Percentiles rank a stretch among this genome's conserved stretches.
phyloP scores from a whole-genome alignment of 2,113 vertebrate genomes.

The Hylia prasina region DNA sequence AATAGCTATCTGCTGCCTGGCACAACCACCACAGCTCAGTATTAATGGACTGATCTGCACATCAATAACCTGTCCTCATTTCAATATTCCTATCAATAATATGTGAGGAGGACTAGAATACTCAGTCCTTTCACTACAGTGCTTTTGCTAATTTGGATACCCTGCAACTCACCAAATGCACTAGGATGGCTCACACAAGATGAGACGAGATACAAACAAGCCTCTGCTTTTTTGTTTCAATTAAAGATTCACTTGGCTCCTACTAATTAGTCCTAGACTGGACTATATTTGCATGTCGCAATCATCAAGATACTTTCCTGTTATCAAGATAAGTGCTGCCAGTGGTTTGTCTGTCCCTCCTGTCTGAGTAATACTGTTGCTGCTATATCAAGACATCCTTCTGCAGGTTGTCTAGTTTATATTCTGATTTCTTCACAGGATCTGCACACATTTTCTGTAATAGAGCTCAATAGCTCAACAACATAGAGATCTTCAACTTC shows the following conservation, averaged over 20 bases:
- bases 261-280: neutral
- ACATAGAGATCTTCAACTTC: neutral
- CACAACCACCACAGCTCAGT: neutral
- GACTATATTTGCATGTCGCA: neutral
- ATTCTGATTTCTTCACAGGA: neutral
- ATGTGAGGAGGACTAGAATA: neutral
- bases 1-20: neutral
- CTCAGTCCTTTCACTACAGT: neutral
- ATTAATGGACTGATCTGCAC: neutral
- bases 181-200: neutral
- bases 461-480: neutral
- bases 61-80: neutral
- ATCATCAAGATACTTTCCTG: neutral
- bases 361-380: neutral
- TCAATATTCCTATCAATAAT: neutral
- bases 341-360: neutral
- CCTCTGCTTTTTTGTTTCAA: neutral
- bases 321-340: neutral
- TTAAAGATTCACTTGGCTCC: neutral
- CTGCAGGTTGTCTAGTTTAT: neutral
- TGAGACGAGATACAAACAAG: neutral
- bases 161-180: neutral
- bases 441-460: neutral
- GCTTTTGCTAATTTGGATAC: neutral
- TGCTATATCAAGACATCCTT: neutral